These are phyloP conservation scores for Gila orcuttii DNA, from an alignment of 2,113 vertebrate species.

Conservation along the genomic window DNA sequence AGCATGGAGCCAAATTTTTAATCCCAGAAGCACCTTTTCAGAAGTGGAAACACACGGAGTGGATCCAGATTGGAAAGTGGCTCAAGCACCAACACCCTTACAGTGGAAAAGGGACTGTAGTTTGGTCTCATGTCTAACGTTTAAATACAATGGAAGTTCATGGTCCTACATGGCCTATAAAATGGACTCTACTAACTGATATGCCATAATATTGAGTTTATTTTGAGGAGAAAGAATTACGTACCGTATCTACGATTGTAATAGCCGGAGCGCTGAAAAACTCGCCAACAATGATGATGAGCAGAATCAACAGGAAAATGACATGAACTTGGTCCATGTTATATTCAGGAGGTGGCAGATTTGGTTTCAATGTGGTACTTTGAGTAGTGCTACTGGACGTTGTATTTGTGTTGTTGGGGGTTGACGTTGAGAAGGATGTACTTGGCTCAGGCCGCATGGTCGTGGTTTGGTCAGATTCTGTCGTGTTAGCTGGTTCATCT, in stretches of 20 bases:
- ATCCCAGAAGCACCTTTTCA: neutral
- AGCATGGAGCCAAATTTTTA: neutral
- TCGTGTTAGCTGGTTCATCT: neutral
- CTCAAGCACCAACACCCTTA: neutral
- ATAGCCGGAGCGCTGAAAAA: conserved; percentile 97
- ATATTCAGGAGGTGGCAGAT: conserved; percentile 63
- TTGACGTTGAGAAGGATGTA: neutral
- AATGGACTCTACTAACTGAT: neutral
- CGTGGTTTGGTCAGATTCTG: conserved; percentile 3
- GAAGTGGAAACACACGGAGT: neutral
- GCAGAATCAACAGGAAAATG: conserved; percentile 92
- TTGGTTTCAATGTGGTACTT: conserved; percentile 40
- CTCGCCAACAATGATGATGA: conserved; percentile 94
- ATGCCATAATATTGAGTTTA: neutral
- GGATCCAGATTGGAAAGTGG: neutral
- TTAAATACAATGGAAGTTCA: neutral
- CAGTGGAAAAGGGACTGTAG: neutral
- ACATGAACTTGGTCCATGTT: conserved; percentile 86
- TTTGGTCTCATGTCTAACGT: neutral
- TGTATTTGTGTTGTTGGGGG: neutral
- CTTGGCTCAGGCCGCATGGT: conserved; percentile 4
- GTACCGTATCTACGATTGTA: conserved; percentile 93
- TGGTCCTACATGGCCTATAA: neutral
- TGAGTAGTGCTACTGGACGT: conserved; percentile 17
- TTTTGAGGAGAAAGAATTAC: neutral